Evolutionary conservation across 2,797 vertebrate species (phyloP).

Genomic region (Micrastur ruficollis): DNA sequence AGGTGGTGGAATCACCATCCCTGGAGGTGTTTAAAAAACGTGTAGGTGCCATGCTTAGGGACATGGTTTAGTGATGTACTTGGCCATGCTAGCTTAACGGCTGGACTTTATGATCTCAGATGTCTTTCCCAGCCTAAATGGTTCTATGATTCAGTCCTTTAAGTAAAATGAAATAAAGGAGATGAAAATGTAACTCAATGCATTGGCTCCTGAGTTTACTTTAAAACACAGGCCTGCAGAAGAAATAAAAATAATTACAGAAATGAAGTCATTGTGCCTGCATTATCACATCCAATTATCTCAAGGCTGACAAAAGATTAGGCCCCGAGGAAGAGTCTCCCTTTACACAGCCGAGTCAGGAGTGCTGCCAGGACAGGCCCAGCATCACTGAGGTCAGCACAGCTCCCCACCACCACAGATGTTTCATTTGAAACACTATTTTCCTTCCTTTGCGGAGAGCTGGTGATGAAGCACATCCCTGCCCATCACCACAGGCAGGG

Average conservation of each 20-base stretch:
- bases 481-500: background rate
- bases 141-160: background rate
- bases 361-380: background rate
- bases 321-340: background rate
- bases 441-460: background rate
- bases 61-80: no score
- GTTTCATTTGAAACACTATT: background rate
- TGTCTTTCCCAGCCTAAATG: no score
- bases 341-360: background rate
- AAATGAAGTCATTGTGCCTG: background rate
- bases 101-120: no score
- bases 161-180: rapidly evolving
- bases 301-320: background rate
- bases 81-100: no score
- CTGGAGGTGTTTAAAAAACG: no score
- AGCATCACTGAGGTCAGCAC: rapidly evolving
- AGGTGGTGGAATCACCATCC: no score
- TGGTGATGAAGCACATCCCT: background rate
- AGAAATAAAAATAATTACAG: background rate
- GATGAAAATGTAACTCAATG: background rate
- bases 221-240: background rate
- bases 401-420: background rate
- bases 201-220: background rate
- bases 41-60: no score
- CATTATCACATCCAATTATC: background rate